Evolutionary conservation across 1,140 invertebrate species (phyloP).

Genomic region (Danaus plexippus): DNA sequence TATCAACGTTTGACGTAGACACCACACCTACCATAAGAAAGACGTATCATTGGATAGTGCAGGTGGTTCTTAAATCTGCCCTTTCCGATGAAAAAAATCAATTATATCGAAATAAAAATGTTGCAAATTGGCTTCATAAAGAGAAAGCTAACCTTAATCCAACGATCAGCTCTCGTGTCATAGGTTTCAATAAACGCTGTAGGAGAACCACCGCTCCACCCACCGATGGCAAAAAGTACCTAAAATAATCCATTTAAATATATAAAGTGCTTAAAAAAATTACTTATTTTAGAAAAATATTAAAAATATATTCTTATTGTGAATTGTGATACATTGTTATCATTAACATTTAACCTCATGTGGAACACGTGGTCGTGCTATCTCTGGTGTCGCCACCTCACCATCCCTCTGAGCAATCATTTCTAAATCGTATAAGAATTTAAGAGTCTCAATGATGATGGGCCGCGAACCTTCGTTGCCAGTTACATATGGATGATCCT

Average conservation of each 20-base stretch:
- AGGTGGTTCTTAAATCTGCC: no score
- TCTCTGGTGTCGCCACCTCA: constrained; percentile 74
- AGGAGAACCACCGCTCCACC: constrained; percentile 85
- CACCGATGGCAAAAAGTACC: constrained; percentile 81
- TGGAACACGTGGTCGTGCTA: constrained; percentile 78
- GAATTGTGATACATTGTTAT: no score
- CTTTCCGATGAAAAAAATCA: no score
- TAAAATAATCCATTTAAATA: constrained; percentile 13
- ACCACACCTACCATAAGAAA: no score
- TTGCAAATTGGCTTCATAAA: no score
- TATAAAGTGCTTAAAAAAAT: no score
- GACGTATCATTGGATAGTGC: no score
- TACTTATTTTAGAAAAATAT: no score
- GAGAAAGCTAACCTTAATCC: constrained; percentile 70
- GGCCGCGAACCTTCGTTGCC: constrained; percentile 77
- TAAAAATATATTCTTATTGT: no score
- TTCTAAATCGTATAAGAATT: constrained; percentile 75
- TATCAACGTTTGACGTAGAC: no score
- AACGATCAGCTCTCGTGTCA: constrained; percentile 78
- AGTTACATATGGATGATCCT: constrained; percentile 75
- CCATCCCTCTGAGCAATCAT: constrained; percentile 72
- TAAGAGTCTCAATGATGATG: constrained; percentile 76
- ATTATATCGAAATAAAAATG: no score
- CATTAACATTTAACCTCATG: constrained; percentile 65
- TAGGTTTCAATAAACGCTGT: constrained; percentile 86